phyloP scores from a whole-genome alignment of 2,113 vertebrate species.

The Hassar affinis region DNA sequence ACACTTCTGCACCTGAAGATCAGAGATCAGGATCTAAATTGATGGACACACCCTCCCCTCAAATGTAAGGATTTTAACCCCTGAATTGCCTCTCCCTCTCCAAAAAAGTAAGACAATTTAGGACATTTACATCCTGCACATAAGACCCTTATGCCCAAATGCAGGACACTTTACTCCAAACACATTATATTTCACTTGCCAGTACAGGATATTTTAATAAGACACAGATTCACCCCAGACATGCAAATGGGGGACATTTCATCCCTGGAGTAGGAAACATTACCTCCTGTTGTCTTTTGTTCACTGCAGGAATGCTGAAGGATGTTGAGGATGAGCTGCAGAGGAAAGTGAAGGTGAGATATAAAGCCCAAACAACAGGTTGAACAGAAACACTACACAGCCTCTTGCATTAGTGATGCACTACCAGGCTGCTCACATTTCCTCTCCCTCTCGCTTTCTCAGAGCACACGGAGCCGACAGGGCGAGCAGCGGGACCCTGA shows the following conservation, averaged over 20 bases:
- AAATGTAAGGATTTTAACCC: background rate
- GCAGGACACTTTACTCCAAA: background rate
- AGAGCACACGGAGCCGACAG: conserved; percentile 97
- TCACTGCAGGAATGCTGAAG: conserved; percentile 89
- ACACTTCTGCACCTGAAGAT: background rate
- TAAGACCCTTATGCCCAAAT: background rate
- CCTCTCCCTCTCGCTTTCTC: conserved; percentile 25
- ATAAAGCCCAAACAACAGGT: background rate
- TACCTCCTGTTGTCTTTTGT: background rate
- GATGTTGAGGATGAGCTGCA: conserved; percentile 98
- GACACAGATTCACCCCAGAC: background rate
- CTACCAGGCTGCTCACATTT: background rate
- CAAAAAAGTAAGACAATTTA: background rate
- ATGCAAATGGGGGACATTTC: background rate
- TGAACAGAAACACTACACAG: background rate
- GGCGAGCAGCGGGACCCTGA: conserved; percentile 95
- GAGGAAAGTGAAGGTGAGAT: conserved; percentile 92
- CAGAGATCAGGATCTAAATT: background rate
- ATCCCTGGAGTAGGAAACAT: background rate
- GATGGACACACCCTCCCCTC: background rate
- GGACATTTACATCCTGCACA: background rate
- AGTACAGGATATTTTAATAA: background rate
- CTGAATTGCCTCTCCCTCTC: background rate
- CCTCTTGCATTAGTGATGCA: background rate
- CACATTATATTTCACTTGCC: background rate